Evolutionary conservation across 2,113 vertebrate species (phyloP).

Genomic region (Apodemus speciosus): DNA sequence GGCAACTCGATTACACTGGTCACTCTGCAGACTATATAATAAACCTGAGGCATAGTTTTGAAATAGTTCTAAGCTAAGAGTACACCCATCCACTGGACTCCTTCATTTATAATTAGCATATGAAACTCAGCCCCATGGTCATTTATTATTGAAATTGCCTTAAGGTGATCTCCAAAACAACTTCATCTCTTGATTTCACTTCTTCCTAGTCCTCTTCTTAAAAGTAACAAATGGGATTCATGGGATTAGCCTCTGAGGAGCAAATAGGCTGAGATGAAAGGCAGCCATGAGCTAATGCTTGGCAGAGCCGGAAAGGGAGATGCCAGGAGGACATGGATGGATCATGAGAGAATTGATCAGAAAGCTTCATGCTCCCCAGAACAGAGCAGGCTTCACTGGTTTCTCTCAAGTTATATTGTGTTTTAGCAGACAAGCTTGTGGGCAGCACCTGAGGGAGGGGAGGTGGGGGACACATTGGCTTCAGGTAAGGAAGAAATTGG

Average conservation of each 20-base stretch:
- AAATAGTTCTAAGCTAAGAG: conserved; percentile 47
- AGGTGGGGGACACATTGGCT: background rate
- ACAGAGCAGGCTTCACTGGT: conserved; percentile 59
- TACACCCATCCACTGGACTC: conserved; percentile 65
- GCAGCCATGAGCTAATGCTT: conserved; percentile 81
- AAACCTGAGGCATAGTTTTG: conserved; percentile 16
- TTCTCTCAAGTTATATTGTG: conserved; percentile 63
- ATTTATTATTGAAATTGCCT: conserved; percentile 86
- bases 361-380: conserved; percentile 69
- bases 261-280: conserved; percentile 82
- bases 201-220: conserved; percentile 58
- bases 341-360: conserved; percentile 62
- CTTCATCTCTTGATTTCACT: conserved; percentile 79
- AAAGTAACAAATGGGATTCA: conserved; percentile 83
- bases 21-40: conserved; percentile 43
- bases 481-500: conserved; percentile 34
- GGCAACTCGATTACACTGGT: conserved; percentile 67
- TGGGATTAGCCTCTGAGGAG: conserved; percentile 79
- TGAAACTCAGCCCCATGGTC: conserved; percentile 70
- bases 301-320: conserved; percentile 79
- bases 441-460: conserved; percentile 41
- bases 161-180: conserved; percentile 79
- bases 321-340: conserved; percentile 47
- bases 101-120: conserved; percentile 81
- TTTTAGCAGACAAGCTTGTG: conserved; percentile 49